Evolutionary conservation across 2,888 invertebrate species (phyloP), one percentile per base, ranked within the genome.

Genomic region (Lissocephala sabroskyi): DNA sequence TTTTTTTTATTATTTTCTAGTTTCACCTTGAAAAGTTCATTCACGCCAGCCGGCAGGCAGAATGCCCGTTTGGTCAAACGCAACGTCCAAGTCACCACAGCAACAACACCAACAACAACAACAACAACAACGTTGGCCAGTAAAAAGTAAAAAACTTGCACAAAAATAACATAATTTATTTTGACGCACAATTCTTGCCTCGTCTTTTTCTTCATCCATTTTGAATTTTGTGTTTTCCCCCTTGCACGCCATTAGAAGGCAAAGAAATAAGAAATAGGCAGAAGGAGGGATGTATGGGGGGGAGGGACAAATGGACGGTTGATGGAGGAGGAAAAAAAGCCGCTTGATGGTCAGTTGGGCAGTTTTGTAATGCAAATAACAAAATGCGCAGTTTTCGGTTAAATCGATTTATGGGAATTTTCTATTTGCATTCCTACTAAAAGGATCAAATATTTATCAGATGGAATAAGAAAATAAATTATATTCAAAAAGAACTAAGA

Each of bases 1-100:
- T 26, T 64, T 66, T n/a, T n/a, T n/a, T n/a, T n/a, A n/a, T n/a
- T n/a, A n/a, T n/a, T n/a, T 62, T 64, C 74, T 59, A 78, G 70
- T 76, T 81, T 81, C 80, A 81, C 79, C 79, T 79, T 79, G 79
- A 79, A 80, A 79, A 79, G 79, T 79, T 79, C 79, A 81, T 79
- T 79, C 79, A 80, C 79, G 79, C 63, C 54, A 46, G n/a, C n/a
- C n/a, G n/a, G n/a, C n/a, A n/a, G n/a, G n/a, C n/a, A n/a, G n/a
- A n/a, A 45, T 45, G 47, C 56, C 35, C 2, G 16, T 23, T 23
- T 44, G 52, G 49, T 46, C 75, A 76, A 79, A 79, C 81, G 79
- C 81, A 79, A 65, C 68, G 61, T 53, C 54, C 56, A 59, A 71
- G 62, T 67, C n/a, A n/a, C 57, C 64, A 37, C 44, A 52, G 29